A percentile compares a stretch with the other conserved stretches of the same genome.
These are phyloP conservation scores for Apteryx mantelli DNA, from an alignment of 2,113 vertebrate species.

Conservation along the genomic window DNA sequence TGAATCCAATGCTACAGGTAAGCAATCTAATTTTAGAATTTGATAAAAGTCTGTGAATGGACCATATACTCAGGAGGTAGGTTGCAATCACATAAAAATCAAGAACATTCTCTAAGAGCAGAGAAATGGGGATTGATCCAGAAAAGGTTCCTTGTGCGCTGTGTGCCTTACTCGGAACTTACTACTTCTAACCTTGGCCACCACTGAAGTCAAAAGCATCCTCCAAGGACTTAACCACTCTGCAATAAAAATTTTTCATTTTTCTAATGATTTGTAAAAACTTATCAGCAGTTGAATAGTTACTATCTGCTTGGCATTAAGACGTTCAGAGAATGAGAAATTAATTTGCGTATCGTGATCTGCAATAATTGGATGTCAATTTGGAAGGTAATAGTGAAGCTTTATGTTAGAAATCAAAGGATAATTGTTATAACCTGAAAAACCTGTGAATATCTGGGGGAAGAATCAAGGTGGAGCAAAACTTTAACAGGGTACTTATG, in stretches of 20 bases:
- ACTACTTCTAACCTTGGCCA: not conserved
- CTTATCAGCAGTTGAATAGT: not conserved
- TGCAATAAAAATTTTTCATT: not conserved
- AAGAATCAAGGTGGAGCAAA: not conserved
- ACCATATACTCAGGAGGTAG: not conserved
- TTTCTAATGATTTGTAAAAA: not conserved
- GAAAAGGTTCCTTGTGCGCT: not conserved
- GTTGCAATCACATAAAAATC: not conserved
- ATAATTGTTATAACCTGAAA: not conserved
- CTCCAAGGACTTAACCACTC: not conserved
- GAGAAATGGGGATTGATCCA: not conserved
- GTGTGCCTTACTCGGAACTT: not conserved
- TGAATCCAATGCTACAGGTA: slow-evolving; percentile 37
- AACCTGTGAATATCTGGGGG: not conserved
- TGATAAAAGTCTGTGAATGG: not conserved
- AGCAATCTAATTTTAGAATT: not conserved
- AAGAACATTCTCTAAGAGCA: not conserved
- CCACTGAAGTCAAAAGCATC: not conserved
- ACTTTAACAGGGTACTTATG: not conserved
- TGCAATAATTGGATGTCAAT: not conserved
- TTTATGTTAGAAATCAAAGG: not conserved
- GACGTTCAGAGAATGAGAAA: not conserved
- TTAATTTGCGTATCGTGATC: not conserved
- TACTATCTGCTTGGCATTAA: not conserved
- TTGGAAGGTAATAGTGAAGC: not conserved